Conservation (phyloP, 2,797 vertebrate genomes). For the Notolabrus celidotus region DNA sequence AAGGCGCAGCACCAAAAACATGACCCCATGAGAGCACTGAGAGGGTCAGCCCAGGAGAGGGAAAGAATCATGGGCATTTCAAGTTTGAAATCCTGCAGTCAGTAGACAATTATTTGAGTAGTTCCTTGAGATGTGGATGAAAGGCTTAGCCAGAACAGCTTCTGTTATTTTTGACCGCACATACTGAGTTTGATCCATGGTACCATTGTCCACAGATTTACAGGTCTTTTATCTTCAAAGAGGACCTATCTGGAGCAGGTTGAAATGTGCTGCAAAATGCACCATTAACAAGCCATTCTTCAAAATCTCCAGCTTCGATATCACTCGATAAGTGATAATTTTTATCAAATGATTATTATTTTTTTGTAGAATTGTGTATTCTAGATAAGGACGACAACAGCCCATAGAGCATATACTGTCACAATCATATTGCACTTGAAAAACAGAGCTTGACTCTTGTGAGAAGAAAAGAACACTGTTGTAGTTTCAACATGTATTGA, state of each 20-base stretch:
- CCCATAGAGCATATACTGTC: neutral
- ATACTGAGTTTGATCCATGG: constrained; percentile 71
- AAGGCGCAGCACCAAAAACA: constrained; percentile 67
- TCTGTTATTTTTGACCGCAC: constrained; percentile 79
- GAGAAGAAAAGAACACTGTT: constrained; percentile 35
- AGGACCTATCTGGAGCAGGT: constrained; percentile 49
- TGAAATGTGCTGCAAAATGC: constrained; percentile 52
- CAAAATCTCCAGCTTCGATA: constrained; percentile 39
- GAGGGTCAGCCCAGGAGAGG: constrained; percentile 52
- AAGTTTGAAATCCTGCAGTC: constrained; percentile 55
- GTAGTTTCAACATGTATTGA: constrained; percentile 75
- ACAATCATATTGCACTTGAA: neutral
- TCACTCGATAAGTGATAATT: constrained; percentile 5
- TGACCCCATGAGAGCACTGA: constrained; percentile 59
- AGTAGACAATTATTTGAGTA: constrained; percentile 75
- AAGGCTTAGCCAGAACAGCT: constrained; percentile 77
- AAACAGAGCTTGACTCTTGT: constrained; percentile 7
- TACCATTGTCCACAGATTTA: constrained; percentile 73
- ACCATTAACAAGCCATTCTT: constrained; percentile 46
- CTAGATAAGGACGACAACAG: neutral
- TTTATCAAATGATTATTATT: constrained; percentile 5
- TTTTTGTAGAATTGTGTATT: constrained; percentile 7
- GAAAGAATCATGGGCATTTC: constrained; percentile 53
- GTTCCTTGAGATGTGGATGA: constrained; percentile 79
- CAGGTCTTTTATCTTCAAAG: constrained; percentile 80